Base-by-base conservation (phyloP, 2,888 invertebrate genomes). In the Brenthis hecate region DNA sequence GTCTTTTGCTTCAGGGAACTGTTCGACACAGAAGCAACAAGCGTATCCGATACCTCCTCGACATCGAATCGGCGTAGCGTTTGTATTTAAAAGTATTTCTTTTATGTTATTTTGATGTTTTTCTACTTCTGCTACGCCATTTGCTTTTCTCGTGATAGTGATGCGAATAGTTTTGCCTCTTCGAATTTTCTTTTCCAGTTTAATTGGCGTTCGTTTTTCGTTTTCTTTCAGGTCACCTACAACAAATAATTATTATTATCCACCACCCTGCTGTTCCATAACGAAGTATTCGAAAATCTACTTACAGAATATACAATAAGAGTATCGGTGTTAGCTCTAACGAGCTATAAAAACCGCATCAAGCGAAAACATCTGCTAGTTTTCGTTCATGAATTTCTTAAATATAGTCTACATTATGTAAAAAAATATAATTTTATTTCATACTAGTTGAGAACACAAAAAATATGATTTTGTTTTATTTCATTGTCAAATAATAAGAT, bases 31-130 rank as follows among this genome's bases (percentile, higher is more conserved):
- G 69, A 86, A 90, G 3, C 84, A 80, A 71, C 90, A 90, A 0
- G 80, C 72, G 69, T 84, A 90, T 0, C 86, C 87, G 0, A 82
- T 80, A 0, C 86, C 85, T 0, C 80, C 81, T 14, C 82, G 80
- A 55, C 82, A 80, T 16, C 83, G 80, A 6, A 90, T 86, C 0
- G 90, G 90, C 0, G 90, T 90, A 0, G 90, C 90, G 57, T 89
- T 91, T 0, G 90, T 85, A 66, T 81, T 76, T 3, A 78, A 70
- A 5, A 89, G 69, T 66, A 89, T 83, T 47, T 82, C 81, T 56
- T 78, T 76, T 1, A 89, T 79, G 66, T 89, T 89, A 23, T 80
- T 78, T 11, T 81, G 81, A 54, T 87, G 86, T 60, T 80, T 80
- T 13, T 80, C 73, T 0, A 80, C 74, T 67, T 79, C 77, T 28